A percentile compares a stretch with the other conserved stretches of the same genome.
Evolutionary conservation across 2,888 invertebrate species (phyloP).

Genomic region (Apeira syringaria): DNA sequence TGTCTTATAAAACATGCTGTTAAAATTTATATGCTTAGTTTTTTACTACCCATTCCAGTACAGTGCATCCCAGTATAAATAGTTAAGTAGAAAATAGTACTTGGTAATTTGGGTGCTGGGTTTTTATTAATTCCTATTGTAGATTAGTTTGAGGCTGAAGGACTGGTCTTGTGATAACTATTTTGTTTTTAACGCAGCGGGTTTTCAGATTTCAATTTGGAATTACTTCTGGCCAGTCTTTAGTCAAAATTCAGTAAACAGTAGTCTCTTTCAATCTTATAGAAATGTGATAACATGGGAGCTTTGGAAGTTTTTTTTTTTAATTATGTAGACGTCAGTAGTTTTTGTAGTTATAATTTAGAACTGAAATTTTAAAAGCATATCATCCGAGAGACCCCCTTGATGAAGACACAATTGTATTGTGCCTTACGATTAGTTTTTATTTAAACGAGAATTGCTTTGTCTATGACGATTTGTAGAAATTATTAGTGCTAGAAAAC

Average conservation of each 20-base stretch:
- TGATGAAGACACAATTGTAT: conserved; percentile 65
- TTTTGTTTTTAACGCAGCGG: no score
- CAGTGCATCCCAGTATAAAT: conserved; percentile 79
- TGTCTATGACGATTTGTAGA: conserved; percentile 33
- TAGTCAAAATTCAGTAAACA: conserved; percentile 14
- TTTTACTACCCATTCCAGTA: conserved; percentile 58
- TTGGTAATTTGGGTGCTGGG: conserved; percentile 71
- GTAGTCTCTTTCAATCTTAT: conserved; percentile 17
- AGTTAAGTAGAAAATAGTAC: conserved; percentile 63
- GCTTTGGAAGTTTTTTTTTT: conserved; percentile 49
- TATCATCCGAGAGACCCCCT: conserved; percentile 61
- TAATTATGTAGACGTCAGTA: conserved; percentile 58
- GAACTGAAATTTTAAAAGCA: conserved; percentile 50
- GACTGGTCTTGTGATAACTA: conserved; percentile 13
- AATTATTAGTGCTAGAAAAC: conserved; percentile 57
- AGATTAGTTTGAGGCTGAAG: conserved; percentile 26
- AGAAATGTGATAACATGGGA: conserved; percentile 44
- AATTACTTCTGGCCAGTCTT: conserved; percentile 7
- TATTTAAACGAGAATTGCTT: conserved; percentile 40
- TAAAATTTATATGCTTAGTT: conserved; percentile 59
- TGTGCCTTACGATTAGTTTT: conserved; percentile 73
- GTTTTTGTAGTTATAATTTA: conserved; percentile 51
- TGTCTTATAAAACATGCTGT: conserved; percentile 52
- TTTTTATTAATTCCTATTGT: conserved; percentile 41
- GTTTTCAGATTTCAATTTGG: no score